Percentiles rank a stretch among this genome's conserved stretches.
Conservation (phyloP, 2,113 vertebrate genomes). For the Diadophis punctatus region DNA sequence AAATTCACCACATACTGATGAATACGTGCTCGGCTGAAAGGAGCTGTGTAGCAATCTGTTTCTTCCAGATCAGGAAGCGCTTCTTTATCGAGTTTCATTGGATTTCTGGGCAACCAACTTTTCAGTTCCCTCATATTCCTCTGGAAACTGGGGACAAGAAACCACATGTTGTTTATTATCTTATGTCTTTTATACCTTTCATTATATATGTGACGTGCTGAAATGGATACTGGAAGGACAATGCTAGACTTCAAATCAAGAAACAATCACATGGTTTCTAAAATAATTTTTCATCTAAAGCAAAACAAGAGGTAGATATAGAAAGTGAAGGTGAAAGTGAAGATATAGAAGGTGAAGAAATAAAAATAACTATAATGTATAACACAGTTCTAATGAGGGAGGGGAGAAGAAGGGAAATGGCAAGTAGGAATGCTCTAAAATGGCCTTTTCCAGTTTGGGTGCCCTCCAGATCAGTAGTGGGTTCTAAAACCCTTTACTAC, state of each 20-base stretch:
- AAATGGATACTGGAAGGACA: neutral
- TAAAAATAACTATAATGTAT: neutral
- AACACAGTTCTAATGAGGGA: neutral
- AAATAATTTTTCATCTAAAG: neutral
- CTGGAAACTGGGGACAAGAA: constrained; percentile 75
- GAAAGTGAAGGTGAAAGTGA: no score
- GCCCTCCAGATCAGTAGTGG: neutral
- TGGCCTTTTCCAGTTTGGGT: neutral
- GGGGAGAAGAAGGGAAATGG: neutral
- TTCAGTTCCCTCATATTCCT: constrained; percentile 86
- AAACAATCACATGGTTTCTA: neutral
- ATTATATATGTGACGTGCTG: fast-evolving
- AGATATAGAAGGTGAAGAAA: no score
- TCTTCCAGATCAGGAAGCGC: constrained; percentile 92
- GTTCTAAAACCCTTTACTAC: no score
- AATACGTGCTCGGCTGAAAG: constrained; percentile 92
- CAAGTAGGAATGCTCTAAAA: neutral
- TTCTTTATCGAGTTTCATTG: constrained; percentile 97
- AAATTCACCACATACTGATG: constrained; percentile 84
- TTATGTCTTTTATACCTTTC: neutral
- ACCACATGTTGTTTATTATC: neutral
- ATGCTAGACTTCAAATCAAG: neutral
- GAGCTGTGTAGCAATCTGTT: constrained; percentile 93
- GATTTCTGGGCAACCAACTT: constrained; percentile 92
- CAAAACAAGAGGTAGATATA: neutral